phyloP scores from a whole-genome alignment of 2,113 vertebrate species.

The Mohoua ochrocephala region DNA sequence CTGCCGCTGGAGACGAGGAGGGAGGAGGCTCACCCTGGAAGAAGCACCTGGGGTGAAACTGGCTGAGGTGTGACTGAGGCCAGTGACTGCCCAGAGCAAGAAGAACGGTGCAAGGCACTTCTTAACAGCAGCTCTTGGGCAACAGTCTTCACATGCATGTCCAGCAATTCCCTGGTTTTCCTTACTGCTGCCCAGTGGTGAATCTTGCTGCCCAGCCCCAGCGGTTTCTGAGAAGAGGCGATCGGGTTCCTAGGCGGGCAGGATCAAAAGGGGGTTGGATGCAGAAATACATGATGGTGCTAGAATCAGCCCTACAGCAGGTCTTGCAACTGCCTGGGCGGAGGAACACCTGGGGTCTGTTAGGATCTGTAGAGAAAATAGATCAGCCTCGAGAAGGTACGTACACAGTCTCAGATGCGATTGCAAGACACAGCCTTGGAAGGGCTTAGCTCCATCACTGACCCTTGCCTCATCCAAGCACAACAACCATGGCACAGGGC shows the following conservation, averaged over 20 bases:
- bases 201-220: neutral
- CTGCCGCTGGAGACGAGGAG: neutral
- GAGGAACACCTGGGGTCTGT: neutral
- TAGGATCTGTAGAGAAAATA: neutral
- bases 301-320: neutral
- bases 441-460: neutral
- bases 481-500: neutral
- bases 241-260: neutral
- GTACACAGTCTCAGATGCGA: neutral
- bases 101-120: neutral
- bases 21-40: neutral
- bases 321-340: neutral
- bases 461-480: neutral
- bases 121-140: neutral
- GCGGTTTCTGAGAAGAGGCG: neutral
- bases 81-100: neutral
- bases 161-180: neutral
- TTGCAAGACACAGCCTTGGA: neutral
- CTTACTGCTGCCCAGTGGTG: neutral
- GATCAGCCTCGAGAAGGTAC: neutral
- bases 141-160: neutral
- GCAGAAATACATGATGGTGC: neutral
- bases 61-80: neutral
- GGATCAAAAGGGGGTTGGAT: neutral
- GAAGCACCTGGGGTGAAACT: neutral